Evolutionary conservation across 2,888 invertebrate genomes (phyloP), one percentile per base, ranked within the genome.

Genomic region (Drosophila melanosoma): DNA sequence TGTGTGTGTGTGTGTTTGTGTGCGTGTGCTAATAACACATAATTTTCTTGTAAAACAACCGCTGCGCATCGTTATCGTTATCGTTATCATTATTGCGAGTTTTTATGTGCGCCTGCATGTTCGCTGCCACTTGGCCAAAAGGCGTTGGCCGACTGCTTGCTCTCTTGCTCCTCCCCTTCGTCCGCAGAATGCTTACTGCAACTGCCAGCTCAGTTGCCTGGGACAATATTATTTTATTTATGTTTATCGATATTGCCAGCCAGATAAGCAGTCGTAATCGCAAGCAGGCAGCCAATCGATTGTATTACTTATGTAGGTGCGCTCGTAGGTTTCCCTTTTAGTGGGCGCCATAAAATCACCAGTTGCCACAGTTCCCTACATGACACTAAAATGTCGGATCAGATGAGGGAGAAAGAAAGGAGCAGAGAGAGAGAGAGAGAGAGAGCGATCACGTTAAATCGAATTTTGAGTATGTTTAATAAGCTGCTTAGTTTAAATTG

Each of bases 21-120:
- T 79, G 67, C 69, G 80, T 86, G 86, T 74, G 86, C 78, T 82
- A 90, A 90, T 89, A 89, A 89, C 77, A 80, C 90, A 85, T 85
- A 89, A 85, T 86, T 86, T 90, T 88, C 82, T 78, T 90, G 86
- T 90, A 88, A 90, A 89, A 90, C 91, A 89, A 90, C 91, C 88
- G 90, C 87, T 83, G 90, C 83, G 89, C 83, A 77, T 90, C 89
- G 90, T 90, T 90, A 88, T 89, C 82, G 82, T 81, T 82, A 79
- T 80, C 74, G 87, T 87, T 89, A 90, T 87, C 87, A 86, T 87
- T 86, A 88, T 90, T 67, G 90, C 66, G 76, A 57, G 66, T 90
- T 86, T 87, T 87, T 87, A 87, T 90, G 90, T 78, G 90, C 81
- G 90, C 81, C 76, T 87, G 83, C 88, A 89, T 87, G 87, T 89